A percentile compares a stretch with the other conserved stretches of the same genome.
phyloP scores from a whole-genome alignment of 2,113 vertebrate species.

The Trichechus manatus region DNA sequence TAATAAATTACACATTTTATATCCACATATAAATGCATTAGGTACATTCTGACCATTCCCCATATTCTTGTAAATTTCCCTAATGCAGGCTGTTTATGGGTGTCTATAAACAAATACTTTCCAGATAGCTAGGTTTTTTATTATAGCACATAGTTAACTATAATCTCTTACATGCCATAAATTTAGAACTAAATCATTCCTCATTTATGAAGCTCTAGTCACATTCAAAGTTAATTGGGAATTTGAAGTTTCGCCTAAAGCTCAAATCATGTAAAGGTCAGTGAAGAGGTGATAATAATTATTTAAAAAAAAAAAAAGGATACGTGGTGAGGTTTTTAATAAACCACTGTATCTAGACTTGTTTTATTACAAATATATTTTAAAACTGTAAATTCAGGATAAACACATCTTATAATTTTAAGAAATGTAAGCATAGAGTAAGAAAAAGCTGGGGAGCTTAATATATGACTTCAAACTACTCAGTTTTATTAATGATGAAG shows the following conservation, averaged over 20 bases:
- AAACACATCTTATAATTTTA: constrained; percentile 9
- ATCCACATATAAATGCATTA: constrained; percentile 71
- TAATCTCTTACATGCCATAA: constrained; percentile 68
- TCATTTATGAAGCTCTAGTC: constrained; percentile 59
- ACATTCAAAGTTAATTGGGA: constrained; percentile 77
- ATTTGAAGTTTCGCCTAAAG: constrained; percentile 47
- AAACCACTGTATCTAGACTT: neutral
- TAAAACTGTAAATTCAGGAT: neutral
- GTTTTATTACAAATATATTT: constrained; percentile 43
- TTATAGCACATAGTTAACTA: constrained; percentile 47
- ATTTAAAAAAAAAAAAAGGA: neutral
- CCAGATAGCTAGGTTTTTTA: constrained; percentile 27
- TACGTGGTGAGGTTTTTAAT: neutral
- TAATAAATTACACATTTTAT: constrained; percentile 80
- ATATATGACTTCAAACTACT: neutral
- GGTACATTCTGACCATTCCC: constrained; percentile 62
- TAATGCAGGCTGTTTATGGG: constrained; percentile 68
- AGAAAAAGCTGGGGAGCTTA: neutral
- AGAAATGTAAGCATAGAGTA: neutral
- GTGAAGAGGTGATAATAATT: constrained; percentile 44
- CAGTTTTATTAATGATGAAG: neutral
- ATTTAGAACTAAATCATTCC: constrained; percentile 60
- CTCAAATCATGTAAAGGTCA: constrained; percentile 19
- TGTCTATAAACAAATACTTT: constrained; percentile 75
- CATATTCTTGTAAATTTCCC: constrained; percentile 59